phyloP scores from a whole-genome alignment of 2,888 invertebrate genomes.

The Cephalotes varians region DNA sequence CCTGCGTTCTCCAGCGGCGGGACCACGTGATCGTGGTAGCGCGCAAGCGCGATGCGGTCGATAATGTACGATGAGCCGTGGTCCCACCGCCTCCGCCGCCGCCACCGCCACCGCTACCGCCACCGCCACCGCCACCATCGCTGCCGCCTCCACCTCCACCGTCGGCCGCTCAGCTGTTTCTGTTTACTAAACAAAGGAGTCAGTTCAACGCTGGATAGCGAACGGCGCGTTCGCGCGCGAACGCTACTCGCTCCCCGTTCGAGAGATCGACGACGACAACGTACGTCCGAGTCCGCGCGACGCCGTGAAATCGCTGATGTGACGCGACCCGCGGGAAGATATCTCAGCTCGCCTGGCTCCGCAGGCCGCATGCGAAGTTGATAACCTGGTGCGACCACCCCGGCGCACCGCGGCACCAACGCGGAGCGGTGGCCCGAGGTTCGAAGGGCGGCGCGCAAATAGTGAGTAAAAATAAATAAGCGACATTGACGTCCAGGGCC shows the following conservation, averaged over 20 bases:
- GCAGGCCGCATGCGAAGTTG: constrained; percentile 13
- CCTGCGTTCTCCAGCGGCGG: neutral
- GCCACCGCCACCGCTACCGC: constrained; percentile 5
- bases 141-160: constrained; percentile 48
- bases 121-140: constrained; percentile 44
- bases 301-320: constrained; percentile 6
- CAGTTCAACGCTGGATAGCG: constrained; percentile 79
- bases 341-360: neutral
- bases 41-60: constrained; percentile 61
- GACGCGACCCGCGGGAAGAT: neutral
- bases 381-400: constrained; percentile 6
- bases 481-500: constrained; percentile 11
- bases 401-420: constrained; percentile 16
- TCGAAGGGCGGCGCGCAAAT: constrained; percentile 36
- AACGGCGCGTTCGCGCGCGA: constrained; percentile 70
- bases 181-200: constrained; percentile 85
- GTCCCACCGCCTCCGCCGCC: constrained; percentile 48
- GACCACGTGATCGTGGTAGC: constrained; percentile 54
- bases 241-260: constrained; percentile 39
- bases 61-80: constrained; percentile 12
- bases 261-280: constrained; percentile 9
- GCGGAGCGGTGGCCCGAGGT: constrained; percentile 28
- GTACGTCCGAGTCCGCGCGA: constrained; percentile 5
- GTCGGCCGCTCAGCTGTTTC: constrained; percentile 83
- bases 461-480: constrained; percentile 54